Percentiles rank a stretch among this genome's conserved stretches.
Evolutionary conservation across 2,797 vertebrate species (phyloP).

Genomic region (Enteromius fasciolatus): DNA sequence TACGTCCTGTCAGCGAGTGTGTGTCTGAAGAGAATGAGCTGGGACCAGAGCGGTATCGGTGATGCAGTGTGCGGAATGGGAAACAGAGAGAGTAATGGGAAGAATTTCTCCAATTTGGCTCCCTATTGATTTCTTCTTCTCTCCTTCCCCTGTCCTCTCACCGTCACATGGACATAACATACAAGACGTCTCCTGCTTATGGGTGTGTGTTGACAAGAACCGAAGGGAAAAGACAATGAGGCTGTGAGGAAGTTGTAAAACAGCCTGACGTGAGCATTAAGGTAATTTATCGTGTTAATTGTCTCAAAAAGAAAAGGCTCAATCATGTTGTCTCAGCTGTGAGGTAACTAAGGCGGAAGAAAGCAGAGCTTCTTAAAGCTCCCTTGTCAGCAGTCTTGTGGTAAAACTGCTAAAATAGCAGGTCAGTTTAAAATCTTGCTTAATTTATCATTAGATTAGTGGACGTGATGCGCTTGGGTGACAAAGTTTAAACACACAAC

Average conservation of each 20-base stretch:
- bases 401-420: constrained; percentile 18
- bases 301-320: constrained; percentile 58
- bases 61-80: constrained; percentile 60
- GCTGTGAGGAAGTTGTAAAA: constrained; percentile 59
- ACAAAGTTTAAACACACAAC: constrained; percentile 36
- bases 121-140: constrained; percentile 71
- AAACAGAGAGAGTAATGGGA: constrained; percentile 72
- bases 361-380: not conserved
- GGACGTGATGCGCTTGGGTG: constrained; percentile 7
- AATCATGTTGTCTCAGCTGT: constrained; percentile 3
- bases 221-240: constrained; percentile 34
- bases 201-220: constrained; percentile 27
- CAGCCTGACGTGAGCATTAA: constrained; percentile 69
- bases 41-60: constrained; percentile 50
- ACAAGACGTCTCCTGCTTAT: constrained; percentile 36
- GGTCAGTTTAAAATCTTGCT: constrained; percentile 42
- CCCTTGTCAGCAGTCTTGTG: constrained; percentile 30
- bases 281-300: constrained; percentile 77
- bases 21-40: constrained; percentile 32
- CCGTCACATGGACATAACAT: constrained; percentile 53
- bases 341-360: constrained; percentile 5
- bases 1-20: constrained; percentile 17
- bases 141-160: constrained; percentile 58
- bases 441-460: constrained; percentile 34
- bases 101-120: constrained; percentile 75